Evolutionary conservation across 2,113 vertebrate species (phyloP).

Genomic region (Acanthochromis polyacanthus): DNA sequence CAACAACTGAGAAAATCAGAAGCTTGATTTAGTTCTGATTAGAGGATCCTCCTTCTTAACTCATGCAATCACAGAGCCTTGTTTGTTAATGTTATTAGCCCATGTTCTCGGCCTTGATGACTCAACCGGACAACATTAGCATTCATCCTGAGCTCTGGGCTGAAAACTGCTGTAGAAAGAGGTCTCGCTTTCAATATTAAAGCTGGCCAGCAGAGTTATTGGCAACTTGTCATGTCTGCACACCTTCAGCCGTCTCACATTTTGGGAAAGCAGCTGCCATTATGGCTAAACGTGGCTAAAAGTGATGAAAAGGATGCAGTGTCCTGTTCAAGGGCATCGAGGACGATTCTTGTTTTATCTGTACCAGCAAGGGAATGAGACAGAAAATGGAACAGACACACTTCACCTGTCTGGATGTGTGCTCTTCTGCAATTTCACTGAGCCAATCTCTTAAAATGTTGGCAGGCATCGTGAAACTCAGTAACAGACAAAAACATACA

Average conservation of each 20-base stretch:
- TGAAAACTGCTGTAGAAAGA: conserved; percentile 3
- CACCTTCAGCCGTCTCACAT: conserved; percentile 9
- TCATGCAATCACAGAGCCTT: conserved; percentile 38
- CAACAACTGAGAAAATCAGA: conserved; percentile 36
- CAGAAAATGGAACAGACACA: conserved; percentile 1
- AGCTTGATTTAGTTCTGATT: conserved; percentile 49
- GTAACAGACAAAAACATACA: no score
- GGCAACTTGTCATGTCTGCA: conserved; percentile 23
- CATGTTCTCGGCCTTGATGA: conserved; percentile 30
- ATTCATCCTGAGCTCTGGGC: conserved; percentile 20
- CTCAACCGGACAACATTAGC: conserved; percentile 1
- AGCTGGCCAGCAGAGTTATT: conserved; percentile 14
- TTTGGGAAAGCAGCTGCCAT: conserved; percentile 7
- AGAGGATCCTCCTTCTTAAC: conserved; percentile 31
- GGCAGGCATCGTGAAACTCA: no score
- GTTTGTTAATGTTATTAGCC: conserved; percentile 48
- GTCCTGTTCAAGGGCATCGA: conserved; percentile 26
- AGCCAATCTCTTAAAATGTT: background rate
- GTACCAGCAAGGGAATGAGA: background rate
- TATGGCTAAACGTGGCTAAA: conserved; percentile 5
- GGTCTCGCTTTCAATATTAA: conserved; percentile 3
- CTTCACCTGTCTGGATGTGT: background rate
- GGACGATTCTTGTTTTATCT: background rate
- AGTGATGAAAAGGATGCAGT: no score
- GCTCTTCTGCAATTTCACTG: background rate